Evolutionary conservation across 2,797 vertebrate species (phyloP), one percentile per base, ranked within the genome.

Genomic region (Amblyraja radiata): DNA sequence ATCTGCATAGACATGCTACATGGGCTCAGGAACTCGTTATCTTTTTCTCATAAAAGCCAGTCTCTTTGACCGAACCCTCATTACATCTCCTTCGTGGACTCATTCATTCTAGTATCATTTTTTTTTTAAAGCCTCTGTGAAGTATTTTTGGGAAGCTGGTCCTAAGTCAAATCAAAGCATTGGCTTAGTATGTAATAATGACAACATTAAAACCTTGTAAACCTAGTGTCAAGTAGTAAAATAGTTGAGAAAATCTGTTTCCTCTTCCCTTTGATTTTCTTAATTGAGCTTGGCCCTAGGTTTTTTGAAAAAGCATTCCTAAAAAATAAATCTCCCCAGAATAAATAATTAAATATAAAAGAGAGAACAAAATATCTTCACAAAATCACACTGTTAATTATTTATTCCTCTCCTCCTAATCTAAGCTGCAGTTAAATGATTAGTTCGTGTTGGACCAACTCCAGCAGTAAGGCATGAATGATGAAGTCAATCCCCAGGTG

Each of bases 401-500:
- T 92, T 92, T 92, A 92, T 92, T 92, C 25, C 68, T 92, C 90
- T 92, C 71, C 90, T 71, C 25, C 54, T 92, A 92, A 92, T 92
- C 90, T 76, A 92, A 58, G 46, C 39, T 23, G 25, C 36, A 92
- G 36, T 92, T 92, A 92, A 92, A 92, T 92, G 68, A 92, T 92
- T 92, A 92, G 90, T 23, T 74, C 90, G 76, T 23, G 4, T n/a
- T 92, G 90, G 90, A 92, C 39, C 13, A 39, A 1, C 23, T 76
- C 90, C 90, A 92, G 39, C 90, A 74, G 90, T 58, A 76, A 88
- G 68, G 68, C 90, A 92, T 54, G 90, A 92, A 39, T 39, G 32
- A 92, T 92, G 90, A 92, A 92, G 90, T 92, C 90, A 92, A 90
- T 91, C 84, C 93, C 58, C 93, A 83, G 93, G 83, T 80, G 94